These are phyloP conservation scores for Hedya salicella DNA, from an alignment of 2,888 invertebrate genomes.

Conservation along the genomic window DNA sequence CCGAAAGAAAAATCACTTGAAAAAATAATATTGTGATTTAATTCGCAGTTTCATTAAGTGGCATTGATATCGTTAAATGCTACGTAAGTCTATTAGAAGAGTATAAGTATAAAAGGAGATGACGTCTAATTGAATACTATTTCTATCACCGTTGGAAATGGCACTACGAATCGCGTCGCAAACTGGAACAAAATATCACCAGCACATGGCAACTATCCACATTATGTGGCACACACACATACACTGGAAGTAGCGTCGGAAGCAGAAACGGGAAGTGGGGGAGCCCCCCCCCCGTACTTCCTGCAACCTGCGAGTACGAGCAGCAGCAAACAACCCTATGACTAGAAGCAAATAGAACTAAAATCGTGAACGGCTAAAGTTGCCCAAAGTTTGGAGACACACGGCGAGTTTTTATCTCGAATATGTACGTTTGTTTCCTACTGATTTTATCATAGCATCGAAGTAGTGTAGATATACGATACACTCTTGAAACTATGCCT, in stretches of 20 bases:
- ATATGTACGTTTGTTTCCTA: slow-evolving; percentile 12
- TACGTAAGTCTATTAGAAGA: no score
- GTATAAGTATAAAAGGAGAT: not conserved
- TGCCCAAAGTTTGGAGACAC: slow-evolving; percentile 17
- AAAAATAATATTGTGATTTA: no score
- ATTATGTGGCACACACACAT: slow-evolving; percentile 32
- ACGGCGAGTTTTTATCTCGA: slow-evolving; percentile 20
- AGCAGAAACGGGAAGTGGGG: slow-evolving; percentile 51
- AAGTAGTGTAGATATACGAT: slow-evolving; percentile 3
- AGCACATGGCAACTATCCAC: not conserved
- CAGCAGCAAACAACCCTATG: slow-evolving; percentile 22
- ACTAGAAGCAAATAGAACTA: not conserved
- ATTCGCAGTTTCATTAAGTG: no score
- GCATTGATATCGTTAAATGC: no score
- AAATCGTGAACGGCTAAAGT: not conserved
- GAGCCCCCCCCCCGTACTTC: slow-evolving; percentile 46
- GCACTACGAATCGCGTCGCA: slow-evolving; percentile 2
- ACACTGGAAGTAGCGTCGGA: slow-evolving; percentile 60
- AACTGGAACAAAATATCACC: slow-evolving; percentile 18
- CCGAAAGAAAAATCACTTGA: no score
- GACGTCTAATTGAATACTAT: not conserved
- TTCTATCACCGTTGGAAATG: not conserved
- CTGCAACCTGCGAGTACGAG: slow-evolving; percentile 46
- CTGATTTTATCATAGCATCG: slow-evolving; percentile 18
- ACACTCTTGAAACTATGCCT: slow-evolving; percentile 21